A percentile compares a stretch with the other conserved stretches of the same genome.
Evolutionary conservation across 2,888 invertebrate species (phyloP).

Genomic region (Nymphalis c-album): DNA sequence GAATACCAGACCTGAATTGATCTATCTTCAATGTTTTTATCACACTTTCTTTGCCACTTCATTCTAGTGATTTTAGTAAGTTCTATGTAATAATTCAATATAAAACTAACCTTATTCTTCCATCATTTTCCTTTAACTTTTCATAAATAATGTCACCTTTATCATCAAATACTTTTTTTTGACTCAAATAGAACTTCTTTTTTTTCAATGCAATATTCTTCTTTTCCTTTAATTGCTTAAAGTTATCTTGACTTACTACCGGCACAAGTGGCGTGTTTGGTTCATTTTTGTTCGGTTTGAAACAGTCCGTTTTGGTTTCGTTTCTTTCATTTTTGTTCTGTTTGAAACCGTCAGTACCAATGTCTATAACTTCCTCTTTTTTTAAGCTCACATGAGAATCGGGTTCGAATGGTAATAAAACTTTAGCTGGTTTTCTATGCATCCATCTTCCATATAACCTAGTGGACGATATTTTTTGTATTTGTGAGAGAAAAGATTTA

Average conservation of each 20-base stretch:
- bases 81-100: background rate
- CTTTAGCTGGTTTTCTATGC: slow-evolving; percentile 76
- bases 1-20: no score
- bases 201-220: slow-evolving; percentile 58
- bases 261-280: slow-evolving; percentile 24
- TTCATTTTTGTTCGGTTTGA: slow-evolving; percentile 44
- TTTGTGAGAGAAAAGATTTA: slow-evolving; percentile 19
- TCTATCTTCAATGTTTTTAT: no score
- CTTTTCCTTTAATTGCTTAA: slow-evolving; percentile 55
- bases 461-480: slow-evolving; percentile 36
- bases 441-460: slow-evolving; percentile 74
- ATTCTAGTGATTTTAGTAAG: no score
- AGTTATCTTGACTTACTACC: slow-evolving; percentile 29
- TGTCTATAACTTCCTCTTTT: slow-evolving; percentile 68
- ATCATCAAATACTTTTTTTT: slow-evolving; percentile 77
- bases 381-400: slow-evolving; percentile 55
- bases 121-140: slow-evolving; percentile 83
- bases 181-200: slow-evolving; percentile 58
- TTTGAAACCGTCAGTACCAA: slow-evolving; percentile 49
- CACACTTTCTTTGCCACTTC: no score
- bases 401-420: slow-evolving; percentile 73
- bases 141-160: slow-evolving; percentile 81
- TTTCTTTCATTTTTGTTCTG: slow-evolving; percentile 41
- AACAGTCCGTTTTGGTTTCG: slow-evolving; percentile 39
- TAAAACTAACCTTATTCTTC: slow-evolving; percentile 71